These are phyloP conservation scores for Trisateles emortualis DNA, from an alignment of 2,888 invertebrate species.

Conservation along the genomic window DNA sequence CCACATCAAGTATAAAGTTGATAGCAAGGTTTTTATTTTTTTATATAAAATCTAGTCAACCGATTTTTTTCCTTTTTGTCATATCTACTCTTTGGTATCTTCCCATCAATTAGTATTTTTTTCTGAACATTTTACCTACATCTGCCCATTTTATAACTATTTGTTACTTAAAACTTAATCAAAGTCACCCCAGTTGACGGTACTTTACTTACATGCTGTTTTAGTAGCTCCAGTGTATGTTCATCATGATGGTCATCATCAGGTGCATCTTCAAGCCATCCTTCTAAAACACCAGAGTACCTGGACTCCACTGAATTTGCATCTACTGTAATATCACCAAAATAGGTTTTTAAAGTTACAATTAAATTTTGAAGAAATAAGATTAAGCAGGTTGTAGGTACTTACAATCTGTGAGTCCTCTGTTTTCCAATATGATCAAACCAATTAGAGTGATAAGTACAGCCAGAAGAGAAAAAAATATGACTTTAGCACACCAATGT, in stretches of 20 bases:
- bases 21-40: too few species aligned
- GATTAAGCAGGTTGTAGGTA: constrained; percentile 36
- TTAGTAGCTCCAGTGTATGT: constrained; percentile 79
- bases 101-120: too few species aligned
- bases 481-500: constrained; percentile 93
- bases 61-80: too few species aligned
- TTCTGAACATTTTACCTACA: too few species aligned
- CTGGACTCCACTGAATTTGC: constrained; percentile 88
- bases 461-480: constrained; percentile 92
- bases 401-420: constrained; percentile 93
- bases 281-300: constrained; percentile 92
- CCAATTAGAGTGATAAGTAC: constrained; percentile 91
- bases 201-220: constrained; percentile 75
- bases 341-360: not conserved
- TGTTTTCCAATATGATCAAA: constrained; percentile 92
- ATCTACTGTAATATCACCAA: constrained; percentile 66
- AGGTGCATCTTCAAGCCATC: constrained; percentile 90
- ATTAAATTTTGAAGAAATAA: not conserved
- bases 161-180: too few species aligned
- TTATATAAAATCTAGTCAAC: too few species aligned
- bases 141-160: too few species aligned
- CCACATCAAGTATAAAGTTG: too few species aligned
- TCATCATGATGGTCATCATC: constrained; percentile 85
- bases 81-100: too few species aligned
- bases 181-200: too few species aligned